Evolutionary conservation across 2,888 invertebrate species (phyloP).

Genomic region (Hetaerina titia): DNA sequence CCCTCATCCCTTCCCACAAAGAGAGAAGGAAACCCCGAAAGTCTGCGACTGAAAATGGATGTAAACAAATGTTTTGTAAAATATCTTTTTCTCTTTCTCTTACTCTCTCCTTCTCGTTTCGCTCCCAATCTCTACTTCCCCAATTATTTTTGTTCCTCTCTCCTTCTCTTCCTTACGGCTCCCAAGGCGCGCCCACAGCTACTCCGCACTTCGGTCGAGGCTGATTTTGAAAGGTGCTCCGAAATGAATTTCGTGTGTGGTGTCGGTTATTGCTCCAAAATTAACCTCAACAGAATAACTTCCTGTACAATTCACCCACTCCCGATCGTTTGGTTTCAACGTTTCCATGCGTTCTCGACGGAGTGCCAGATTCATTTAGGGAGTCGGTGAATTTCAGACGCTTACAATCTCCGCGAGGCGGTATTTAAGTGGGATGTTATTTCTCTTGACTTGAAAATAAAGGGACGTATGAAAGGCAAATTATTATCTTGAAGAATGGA

Average conservation of each 20-base stretch:
- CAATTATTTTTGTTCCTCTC: neutral
- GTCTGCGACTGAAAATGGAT: neutral
- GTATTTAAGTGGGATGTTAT: too few relatives aligned
- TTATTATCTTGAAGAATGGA: too few relatives aligned
- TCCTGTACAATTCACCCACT: too few relatives aligned
- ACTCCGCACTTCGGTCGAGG: neutral
- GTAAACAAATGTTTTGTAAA: neutral
- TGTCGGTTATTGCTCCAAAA: neutral
- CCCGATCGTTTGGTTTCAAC: too few relatives aligned
- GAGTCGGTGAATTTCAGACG: too few relatives aligned
- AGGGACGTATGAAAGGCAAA: too few relatives aligned
- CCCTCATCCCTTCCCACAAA: neutral
- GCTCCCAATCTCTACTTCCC: neutral
- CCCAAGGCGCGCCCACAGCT: neutral
- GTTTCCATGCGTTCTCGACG: too few relatives aligned
- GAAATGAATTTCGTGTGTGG: neutral
- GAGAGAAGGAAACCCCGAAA: neutral
- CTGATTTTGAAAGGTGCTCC: neutral
- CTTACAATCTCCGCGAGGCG: too few relatives aligned
- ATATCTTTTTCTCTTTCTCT: too few relatives aligned
- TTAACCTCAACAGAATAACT: neutral
- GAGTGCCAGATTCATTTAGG: too few relatives aligned
- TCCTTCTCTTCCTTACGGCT: too few relatives aligned
- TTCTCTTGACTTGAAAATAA: too few relatives aligned
- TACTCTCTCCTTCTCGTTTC: neutral